phyloP scores from a whole-genome alignment of 2,797 vertebrate species.

The Craterocephalus amniculus region DNA sequence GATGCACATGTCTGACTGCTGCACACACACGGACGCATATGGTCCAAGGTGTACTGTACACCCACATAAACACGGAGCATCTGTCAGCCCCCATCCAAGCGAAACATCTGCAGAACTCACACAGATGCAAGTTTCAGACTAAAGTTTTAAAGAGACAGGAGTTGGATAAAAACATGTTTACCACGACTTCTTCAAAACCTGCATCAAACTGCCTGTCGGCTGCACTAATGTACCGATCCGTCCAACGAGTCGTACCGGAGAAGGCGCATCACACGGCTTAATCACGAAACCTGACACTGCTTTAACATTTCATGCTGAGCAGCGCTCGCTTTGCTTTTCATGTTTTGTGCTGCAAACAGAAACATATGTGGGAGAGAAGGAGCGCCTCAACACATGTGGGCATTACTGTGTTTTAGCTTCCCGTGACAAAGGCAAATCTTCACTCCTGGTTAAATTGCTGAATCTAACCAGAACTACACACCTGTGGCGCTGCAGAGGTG shows the following conservation, averaged over 20 bases:
- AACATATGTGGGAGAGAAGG: background rate
- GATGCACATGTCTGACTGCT: constrained; percentile 27
- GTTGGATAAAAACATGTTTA: background rate
- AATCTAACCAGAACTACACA: too few relatives aligned
- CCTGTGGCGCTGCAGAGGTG: too few relatives aligned
- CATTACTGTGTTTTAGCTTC: background rate
- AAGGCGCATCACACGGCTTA: background rate
- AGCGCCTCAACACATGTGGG: background rate
- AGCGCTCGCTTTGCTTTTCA: constrained; percentile 34
- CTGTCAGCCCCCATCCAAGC: constrained; percentile 26
- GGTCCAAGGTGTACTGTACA: constrained; percentile 44
- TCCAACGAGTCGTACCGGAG: background rate
- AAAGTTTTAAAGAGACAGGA: constrained; percentile 39
- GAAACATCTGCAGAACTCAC: constrained; percentile 29
- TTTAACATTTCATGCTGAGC: constrained; percentile 56
- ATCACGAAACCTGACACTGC: background rate
- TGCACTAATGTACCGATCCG: background rate
- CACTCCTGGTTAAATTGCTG: background rate
- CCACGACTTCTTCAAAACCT: constrained; percentile 9
- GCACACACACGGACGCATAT: constrained; percentile 44
- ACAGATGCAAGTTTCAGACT: constrained; percentile 23
- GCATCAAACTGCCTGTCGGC: background rate
- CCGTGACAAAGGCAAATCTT: background rate
- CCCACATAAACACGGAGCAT: constrained; percentile 26
- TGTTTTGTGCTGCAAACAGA: constrained; percentile 48